phyloP scores from a whole-genome alignment of 2,888 invertebrate genomes.

The Tachystola acroxantha region DNA sequence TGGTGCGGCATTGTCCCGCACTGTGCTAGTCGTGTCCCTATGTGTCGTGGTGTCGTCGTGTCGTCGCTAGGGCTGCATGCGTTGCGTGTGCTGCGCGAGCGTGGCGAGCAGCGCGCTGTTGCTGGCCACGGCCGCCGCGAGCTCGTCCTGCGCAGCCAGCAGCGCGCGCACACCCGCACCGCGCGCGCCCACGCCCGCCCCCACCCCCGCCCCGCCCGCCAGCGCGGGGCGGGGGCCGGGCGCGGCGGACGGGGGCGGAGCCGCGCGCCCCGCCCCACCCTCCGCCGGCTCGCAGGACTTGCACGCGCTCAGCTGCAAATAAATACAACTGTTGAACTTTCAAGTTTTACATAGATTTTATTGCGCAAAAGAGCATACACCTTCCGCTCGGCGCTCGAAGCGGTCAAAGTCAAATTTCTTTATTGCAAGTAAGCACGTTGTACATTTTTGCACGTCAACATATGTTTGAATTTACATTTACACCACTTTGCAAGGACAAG shows the following conservation, averaged over 20 bases:
- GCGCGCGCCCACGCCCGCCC: slow-evolving; percentile 68
- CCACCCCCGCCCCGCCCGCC: slow-evolving; percentile 5
- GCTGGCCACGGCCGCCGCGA: slow-evolving; percentile 23
- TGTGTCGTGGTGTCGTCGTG: too few relatives aligned
- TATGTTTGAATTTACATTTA: too few relatives aligned
- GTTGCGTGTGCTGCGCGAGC: slow-evolving; percentile 12
- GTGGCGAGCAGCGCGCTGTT: slow-evolving; percentile 24
- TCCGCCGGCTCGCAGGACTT: neutral
- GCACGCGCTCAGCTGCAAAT: neutral
- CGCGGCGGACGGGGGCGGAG: neutral
- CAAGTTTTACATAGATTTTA: too few relatives aligned
- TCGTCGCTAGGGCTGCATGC: slow-evolving; percentile 26
- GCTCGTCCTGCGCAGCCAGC: slow-evolving; percentile 20
- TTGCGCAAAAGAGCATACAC: too few relatives aligned
- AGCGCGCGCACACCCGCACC: slow-evolving; percentile 42
- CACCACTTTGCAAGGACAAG: too few relatives aligned
- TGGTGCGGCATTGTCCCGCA: too few relatives aligned
- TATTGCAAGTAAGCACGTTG: too few relatives aligned
- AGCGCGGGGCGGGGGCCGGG: neutral
- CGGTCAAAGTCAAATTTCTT: too few relatives aligned
- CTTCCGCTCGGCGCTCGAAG: too few relatives aligned
- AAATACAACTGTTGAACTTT: too few relatives aligned
- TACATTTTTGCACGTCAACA: too few relatives aligned
- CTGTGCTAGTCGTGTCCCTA: too few relatives aligned
- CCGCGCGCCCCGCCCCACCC: neutral